Evolutionary conservation across 2,113 vertebrate species (phyloP).

Genomic region (Fregetta grallaria): DNA sequence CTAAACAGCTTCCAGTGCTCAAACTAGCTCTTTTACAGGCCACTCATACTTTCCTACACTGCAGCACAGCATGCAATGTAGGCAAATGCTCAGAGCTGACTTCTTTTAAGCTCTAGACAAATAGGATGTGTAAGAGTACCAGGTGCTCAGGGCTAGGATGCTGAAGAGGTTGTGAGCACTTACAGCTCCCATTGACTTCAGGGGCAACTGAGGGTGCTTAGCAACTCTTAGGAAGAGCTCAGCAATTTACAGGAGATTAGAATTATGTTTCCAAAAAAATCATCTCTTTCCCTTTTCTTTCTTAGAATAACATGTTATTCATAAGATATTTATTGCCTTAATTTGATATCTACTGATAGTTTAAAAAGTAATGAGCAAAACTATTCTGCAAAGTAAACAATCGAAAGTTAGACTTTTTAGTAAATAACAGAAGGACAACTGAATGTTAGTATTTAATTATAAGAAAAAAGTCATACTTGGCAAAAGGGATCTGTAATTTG

Average conservation of each 20-base stretch:
- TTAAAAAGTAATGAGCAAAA: background rate
- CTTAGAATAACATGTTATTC: background rate
- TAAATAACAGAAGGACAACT: background rate
- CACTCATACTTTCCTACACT: background rate
- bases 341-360: background rate
- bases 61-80: background rate
- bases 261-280: background rate
- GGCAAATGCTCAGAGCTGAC: background rate
- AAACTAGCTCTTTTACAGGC: background rate
- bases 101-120: background rate
- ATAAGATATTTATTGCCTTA: background rate
- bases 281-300: background rate
- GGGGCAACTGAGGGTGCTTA: background rate
- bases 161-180: background rate
- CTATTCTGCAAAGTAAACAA: background rate
- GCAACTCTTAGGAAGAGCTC: background rate
- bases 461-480: background rate
- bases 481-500: background rate
- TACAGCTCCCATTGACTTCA: background rate
- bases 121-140: rapidly evolving
- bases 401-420: background rate
- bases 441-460: background rate
- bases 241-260: background rate
- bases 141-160: background rate
- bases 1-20: background rate